These are phyloP conservation scores for Cydia splendana DNA, from an alignment of 1,140 invertebrate species.

Conservation along the genomic window DNA sequence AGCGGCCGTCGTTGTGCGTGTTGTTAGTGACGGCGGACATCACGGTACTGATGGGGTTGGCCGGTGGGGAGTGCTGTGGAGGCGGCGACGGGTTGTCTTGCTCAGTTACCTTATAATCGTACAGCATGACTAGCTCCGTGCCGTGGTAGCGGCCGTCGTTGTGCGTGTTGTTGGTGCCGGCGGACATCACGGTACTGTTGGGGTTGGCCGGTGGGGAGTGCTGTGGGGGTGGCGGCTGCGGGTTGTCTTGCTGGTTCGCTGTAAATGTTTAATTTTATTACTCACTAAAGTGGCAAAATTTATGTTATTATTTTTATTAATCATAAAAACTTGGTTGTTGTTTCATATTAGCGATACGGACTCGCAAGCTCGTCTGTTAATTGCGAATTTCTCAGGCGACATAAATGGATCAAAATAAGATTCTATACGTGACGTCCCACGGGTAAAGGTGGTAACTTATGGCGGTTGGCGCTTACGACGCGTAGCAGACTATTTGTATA, in stretches of 20 bases:
- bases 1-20: constrained; percentile 82
- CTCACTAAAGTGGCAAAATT: too few species aligned
- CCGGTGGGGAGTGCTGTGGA: constrained; percentile 42
- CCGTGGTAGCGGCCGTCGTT: constrained; percentile 87
- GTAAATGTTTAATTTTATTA: background rate
- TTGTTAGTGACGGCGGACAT: constrained; percentile 58
- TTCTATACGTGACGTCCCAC: too few species aligned
- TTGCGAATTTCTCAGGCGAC: too few species aligned
- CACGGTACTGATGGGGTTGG: constrained; percentile 53
- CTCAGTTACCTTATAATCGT: constrained; percentile 95
- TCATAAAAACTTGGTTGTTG: too few species aligned
- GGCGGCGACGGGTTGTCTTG: constrained; percentile 50
- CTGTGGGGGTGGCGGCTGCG: constrained; percentile 46
- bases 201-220: constrained; percentile 47
- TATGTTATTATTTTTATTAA: too few species aligned
- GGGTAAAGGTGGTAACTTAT: too few species aligned
- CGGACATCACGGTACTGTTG: constrained; percentile 54
- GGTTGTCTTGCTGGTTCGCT: constrained; percentile 68
- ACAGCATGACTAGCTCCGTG: constrained; percentile 95
- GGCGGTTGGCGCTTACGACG: too few species aligned
- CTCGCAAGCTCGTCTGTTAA: too few species aligned
- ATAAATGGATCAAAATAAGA: too few species aligned
- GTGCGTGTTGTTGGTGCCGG: constrained; percentile 58
- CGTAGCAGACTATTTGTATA: too few species aligned
- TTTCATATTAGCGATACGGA: too few species aligned